Conservation (phyloP, 2,888 invertebrate species). For the Salpingus planirostris region DNA sequence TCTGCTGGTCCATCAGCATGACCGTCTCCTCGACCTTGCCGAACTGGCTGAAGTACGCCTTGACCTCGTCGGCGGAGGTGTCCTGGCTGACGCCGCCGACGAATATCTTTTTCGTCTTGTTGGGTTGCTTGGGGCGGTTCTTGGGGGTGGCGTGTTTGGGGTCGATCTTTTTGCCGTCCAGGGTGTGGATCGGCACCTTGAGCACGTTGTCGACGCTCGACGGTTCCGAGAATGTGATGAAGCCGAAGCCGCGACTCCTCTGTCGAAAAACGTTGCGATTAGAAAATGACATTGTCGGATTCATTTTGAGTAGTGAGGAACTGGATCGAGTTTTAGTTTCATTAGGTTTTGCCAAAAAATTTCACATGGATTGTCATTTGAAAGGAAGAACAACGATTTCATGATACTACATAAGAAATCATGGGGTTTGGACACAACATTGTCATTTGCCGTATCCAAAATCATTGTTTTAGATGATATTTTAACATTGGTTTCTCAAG, state of each 20-base stretch:
- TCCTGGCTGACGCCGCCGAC: conserved; percentile 89
- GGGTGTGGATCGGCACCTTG: conserved; percentile 80
- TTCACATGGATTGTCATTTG: no score
- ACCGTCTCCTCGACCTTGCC: conserved; percentile 86
- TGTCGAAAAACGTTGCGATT: conserved; percentile 36
- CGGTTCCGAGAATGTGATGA: conserved; percentile 89
- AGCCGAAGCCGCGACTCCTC: conserved; percentile 91
- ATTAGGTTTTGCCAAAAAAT: no score
- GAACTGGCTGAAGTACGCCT: conserved; percentile 83
- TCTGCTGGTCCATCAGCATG: conserved; percentile 91
- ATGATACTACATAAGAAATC: no score
- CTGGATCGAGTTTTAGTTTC: no score
- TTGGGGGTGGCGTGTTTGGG: conserved; percentile 91
- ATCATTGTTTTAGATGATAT: no score
- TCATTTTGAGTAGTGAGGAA: no score
- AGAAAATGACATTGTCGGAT: no score
- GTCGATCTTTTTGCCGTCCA: conserved; percentile 90
- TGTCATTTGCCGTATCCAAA: no score
- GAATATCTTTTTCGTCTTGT: conserved; percentile 80
- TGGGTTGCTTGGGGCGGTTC: conserved; percentile 75
- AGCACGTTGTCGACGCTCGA: conserved; percentile 85
- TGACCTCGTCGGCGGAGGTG: conserved; percentile 83
- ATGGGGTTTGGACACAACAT: no score
- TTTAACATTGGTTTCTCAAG: no score
- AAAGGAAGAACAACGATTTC: no score